Evolutionary conservation across 2,797 vertebrate species (phyloP).

Genomic region (Buceros bicornis): DNA sequence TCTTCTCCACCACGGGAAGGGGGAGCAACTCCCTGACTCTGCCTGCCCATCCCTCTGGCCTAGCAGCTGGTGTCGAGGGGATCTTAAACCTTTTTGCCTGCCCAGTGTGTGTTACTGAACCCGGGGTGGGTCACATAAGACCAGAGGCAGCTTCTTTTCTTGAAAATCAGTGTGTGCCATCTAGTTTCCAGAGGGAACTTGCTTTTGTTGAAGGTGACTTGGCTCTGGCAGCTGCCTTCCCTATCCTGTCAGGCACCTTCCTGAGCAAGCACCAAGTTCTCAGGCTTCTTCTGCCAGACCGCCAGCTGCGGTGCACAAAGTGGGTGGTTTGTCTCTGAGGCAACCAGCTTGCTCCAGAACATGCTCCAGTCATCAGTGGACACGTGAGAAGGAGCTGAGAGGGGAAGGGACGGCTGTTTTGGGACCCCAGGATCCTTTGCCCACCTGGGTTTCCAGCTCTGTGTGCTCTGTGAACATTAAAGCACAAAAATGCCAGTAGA

Average conservation of each 20-base stretch:
- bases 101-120: background rate
- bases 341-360: fast-evolving
- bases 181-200: background rate
- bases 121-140: fast-evolving
- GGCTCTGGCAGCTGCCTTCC: background rate
- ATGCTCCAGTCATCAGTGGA: fast-evolving
- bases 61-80: fast-evolving
- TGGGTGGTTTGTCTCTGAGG: constrained; percentile 58
- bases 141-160: background rate
- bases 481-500: background rate
- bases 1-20: background rate
- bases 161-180: background rate
- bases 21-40: background rate
- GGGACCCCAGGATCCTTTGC: background rate
- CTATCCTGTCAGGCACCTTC: background rate
- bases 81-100: background rate
- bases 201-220: background rate
- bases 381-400: background rate
- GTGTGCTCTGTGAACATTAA: background rate
- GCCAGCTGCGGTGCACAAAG: background rate
- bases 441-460: background rate
- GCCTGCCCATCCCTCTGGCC: background rate
- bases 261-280: background rate
- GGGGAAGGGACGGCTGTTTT: background rate
- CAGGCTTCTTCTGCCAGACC: background rate